These are phyloP conservation scores for Beris morrisii DNA, from an alignment of 2,888 invertebrate species.

Conservation along the genomic window DNA sequence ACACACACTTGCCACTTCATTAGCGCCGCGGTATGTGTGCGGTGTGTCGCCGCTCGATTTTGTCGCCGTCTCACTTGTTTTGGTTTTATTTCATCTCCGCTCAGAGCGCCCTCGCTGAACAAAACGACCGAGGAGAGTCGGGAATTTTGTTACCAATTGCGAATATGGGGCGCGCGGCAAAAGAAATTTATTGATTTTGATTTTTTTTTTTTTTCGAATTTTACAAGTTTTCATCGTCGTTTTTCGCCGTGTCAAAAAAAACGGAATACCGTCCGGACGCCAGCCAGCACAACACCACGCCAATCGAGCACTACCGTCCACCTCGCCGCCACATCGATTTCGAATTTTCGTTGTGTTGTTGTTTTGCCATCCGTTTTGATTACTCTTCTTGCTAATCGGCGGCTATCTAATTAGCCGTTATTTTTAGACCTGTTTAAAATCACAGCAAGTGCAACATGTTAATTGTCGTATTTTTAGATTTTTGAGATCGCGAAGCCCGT, in stretches of 20 bases:
- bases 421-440: conserved; percentile 10
- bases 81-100: conserved; percentile 15
- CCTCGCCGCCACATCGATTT: too few relatives aligned
- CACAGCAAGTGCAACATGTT: conserved; percentile 5
- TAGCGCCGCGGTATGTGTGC: not conserved
- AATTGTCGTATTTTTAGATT: conserved; percentile 62
- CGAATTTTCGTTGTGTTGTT: conserved; percentile 8
- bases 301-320: too few relatives aligned
- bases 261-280: not conserved
- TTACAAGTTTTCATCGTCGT: conserved; percentile 10
- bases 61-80: conserved; percentile 11
- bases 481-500: conserved; percentile 72
- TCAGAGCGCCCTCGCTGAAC: not conserved
- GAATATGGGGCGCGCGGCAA: conserved; percentile 31
- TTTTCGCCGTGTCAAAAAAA: conserved; percentile 9
- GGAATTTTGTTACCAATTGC: conserved; percentile 22
- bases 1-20: too few relatives aligned
- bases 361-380: conserved; percentile 10
- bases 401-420: conserved; percentile 17
- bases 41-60: conserved; percentile 2
- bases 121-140: not conserved
- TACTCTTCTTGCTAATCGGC: conserved; percentile 7
- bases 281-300: too few relatives aligned
- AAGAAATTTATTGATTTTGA: conserved; percentile 39
- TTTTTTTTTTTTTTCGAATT: conserved; percentile 24